Conservation (phyloP, 2,888 invertebrate species). For the Gnatocerus cornutus region DNA sequence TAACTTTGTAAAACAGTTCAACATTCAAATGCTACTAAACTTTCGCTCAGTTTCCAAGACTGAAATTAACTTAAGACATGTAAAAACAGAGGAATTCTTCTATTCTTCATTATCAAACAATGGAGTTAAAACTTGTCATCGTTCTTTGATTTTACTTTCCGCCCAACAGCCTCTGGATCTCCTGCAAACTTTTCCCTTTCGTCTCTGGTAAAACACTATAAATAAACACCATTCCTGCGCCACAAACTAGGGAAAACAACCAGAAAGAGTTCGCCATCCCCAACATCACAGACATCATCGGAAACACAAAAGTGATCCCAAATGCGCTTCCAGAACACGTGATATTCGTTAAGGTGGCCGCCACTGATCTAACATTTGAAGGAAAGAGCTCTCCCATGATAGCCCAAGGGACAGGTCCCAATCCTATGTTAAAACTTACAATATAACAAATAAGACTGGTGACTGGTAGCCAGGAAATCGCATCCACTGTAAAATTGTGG, state of each 20-base stretch:
- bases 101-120: too few relatives aligned
- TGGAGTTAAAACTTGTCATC: too few relatives aligned
- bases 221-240: slow-evolving; percentile 53
- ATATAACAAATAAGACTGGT: slow-evolving; percentile 81
- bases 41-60: too few relatives aligned
- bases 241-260: slow-evolving; percentile 55
- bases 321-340: slow-evolving; percentile 53
- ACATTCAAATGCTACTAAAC: too few relatives aligned
- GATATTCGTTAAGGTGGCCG: slow-evolving; percentile 62
- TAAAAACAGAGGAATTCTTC: too few relatives aligned
- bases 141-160: slow-evolving; percentile 6
- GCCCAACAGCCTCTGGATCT: slow-evolving; percentile 37
- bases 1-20: too few relatives aligned
- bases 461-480: slow-evolving; percentile 80
- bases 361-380: slow-evolving; percentile 81
- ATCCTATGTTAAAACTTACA: slow-evolving; percentile 79
- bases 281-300: slow-evolving; percentile 49
- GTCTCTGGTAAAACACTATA: slow-evolving; percentile 58
- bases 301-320: slow-evolving; percentile 57
- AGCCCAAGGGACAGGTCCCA: slow-evolving; percentile 86
- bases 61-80: too few relatives aligned
- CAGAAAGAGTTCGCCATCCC: slow-evolving; percentile 58
- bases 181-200: slow-evolving; percentile 55
- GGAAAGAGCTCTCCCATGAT: slow-evolving; percentile 88
- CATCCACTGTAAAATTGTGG: slow-evolving; percentile 58